Base-by-base conservation (phyloP, 2,113 vertebrate genomes). In the Lutjanus erythropterus region DNA sequence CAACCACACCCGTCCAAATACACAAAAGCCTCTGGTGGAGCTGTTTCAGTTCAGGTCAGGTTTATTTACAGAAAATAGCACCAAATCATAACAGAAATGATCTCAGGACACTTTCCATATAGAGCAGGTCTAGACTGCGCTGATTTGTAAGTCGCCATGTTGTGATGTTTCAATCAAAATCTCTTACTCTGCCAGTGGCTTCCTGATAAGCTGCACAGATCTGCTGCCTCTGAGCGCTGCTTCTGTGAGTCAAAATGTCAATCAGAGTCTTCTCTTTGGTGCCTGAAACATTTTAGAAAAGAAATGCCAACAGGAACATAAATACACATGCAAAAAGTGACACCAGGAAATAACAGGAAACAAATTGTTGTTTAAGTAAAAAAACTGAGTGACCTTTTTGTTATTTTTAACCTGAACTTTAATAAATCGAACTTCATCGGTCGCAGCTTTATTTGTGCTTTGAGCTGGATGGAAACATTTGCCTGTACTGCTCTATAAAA, bases 211-310 rank as follows among this genome's bases (percentile, higher is more conserved):
- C 93, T 70, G 77, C 89, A 11, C 78, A 89, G 65, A 96, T 95
- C 55, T 92, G 84, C 88, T 95, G 95, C 5, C 95, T 39, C 78
- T 96, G 96, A 33, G 80, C 84, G 29, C 78, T 94, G 2, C 93
- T 94, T 71, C 96, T 89, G 21, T 91, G 92, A 0, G 96, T 94
- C 66, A 96, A 65, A 58, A 96, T 84, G 33, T 88, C 86, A 1
- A 95, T 95, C 75, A 96, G 58, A 0, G 77, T 70, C 44, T 95
- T 90, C 83, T 96, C 96, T 0, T 91, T 84, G 0, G 95, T 96
- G 27, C 96, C 96, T 97, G 84, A 44, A 69, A 68, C 15, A 18
- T 15, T 29, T 50, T 49, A 0, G 21, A 12, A 42, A 27, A 31
- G 25, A 44, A 53, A 66, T 10, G 2, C 12, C 12, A 25, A 1